Base-by-base conservation (phyloP, 2,797 vertebrate species). In the Antrozous pallidus region DNA sequence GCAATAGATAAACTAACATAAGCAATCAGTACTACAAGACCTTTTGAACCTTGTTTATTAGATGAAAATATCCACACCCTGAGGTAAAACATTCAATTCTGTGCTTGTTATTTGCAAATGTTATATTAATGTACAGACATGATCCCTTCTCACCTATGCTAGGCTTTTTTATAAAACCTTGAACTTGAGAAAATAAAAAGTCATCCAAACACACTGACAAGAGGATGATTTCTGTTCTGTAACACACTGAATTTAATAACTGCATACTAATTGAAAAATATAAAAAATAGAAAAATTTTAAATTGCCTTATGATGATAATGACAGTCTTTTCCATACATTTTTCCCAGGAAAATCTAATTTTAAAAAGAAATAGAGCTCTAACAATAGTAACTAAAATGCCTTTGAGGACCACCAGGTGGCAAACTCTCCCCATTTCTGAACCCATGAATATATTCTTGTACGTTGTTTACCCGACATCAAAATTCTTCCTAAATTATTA, bases 401-500 rank as follows among this genome's bases (percentile, higher is more conserved):
- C 58, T 40, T 5, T 24, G 26, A 47, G 17, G 38, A 70, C 96
- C 97, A 95, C 94, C 67, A 97, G 96, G 42, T 90, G 97, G 97
- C 94, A 91, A 47, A 69, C 94, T 96, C 42, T 92, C 38, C 71
- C 65, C 56, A 56, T 84, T 75, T 94, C 47, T 91, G 26, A 5
- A 89, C 6, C 14, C 54, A 26, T 7, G 33, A 77, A 26, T 22
- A 33, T 75, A 82, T 82, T 82, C 9, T 13, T 33, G 16, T 22
- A 13, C 20, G 28, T 36, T 81, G 88, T 80, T 61, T 26, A 75
- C 7, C 8, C 58, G 54, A 61, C 54, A 58, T 17, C 6, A 81
- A 26, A 73, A 91, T 71, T 77, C 69, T 71, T 87, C 49, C 65
- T 77, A 88, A 92, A 89, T 70, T 87, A 38, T 65, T 89, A 75